Conservation (phyloP, 2,888 invertebrate species). For the Syritta pipiens region DNA sequence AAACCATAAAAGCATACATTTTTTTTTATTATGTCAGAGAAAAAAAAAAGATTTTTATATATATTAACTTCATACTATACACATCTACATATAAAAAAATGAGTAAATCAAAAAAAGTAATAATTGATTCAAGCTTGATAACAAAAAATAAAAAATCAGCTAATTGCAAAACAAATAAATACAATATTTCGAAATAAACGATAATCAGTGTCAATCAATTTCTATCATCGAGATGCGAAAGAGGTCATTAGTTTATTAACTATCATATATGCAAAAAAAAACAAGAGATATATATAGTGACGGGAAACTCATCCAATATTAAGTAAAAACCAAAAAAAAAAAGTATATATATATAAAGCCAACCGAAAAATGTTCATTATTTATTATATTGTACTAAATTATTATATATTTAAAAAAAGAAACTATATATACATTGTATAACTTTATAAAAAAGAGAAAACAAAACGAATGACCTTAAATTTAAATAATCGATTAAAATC, state of each 20-base stretch:
- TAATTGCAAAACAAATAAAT: constrained; percentile 47
- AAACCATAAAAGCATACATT: constrained; percentile 36
- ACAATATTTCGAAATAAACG: constrained; percentile 65
- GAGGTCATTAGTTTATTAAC: constrained; percentile 40
- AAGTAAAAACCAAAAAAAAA: constrained; percentile 12
- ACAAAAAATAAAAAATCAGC: constrained; percentile 37
- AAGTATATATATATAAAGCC: constrained; percentile 47
- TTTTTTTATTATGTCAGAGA: constrained; percentile 52
- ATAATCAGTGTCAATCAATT: constrained; percentile 69
- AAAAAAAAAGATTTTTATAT: constrained; percentile 43
- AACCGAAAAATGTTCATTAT: constrained; percentile 63
- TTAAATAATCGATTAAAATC: constrained; percentile 3
- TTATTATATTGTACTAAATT: constrained; percentile 54
- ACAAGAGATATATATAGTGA: constrained; percentile 39
- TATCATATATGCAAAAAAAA: constrained; percentile 43
- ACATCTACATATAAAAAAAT: constrained; percentile 40
- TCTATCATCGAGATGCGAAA: constrained; percentile 66
- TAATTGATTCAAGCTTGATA: constrained; percentile 52
- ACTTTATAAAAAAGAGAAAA: constrained; percentile 71
- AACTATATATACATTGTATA: constrained; percentile 69
- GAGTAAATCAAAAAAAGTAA: constrained; percentile 32
- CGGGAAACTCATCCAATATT: constrained; percentile 8
- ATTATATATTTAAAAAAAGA: constrained; percentile 7
- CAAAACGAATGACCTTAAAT: constrained; percentile 25
- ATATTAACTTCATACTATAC: constrained; percentile 34